Evolutionary conservation across 30 jellyfish, hydroid and myxozoan species (phyloP).

Genomic region (Hydra vulgaris): DNA sequence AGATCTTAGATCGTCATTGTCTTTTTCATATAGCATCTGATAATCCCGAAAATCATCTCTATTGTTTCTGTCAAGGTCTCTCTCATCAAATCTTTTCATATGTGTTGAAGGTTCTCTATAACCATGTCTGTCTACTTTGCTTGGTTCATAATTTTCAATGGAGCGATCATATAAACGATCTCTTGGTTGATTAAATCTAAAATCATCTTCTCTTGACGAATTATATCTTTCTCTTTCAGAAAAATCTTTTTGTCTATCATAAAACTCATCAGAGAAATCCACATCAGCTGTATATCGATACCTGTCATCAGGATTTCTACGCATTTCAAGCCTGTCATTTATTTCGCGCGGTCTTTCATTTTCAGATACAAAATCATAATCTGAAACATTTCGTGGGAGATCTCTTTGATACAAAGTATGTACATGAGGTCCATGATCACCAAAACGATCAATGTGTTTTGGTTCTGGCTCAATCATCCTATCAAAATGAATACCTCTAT

Average conservation of each 20-base stretch:
- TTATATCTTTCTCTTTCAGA: background rate
- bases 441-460: background rate
- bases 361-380: background rate
- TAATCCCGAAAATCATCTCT: constrained; percentile 33
- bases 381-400: background rate
- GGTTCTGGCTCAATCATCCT: background rate
- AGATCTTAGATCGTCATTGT: background rate
- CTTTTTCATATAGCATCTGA: constrained; percentile 24
- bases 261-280: constrained; percentile 1
- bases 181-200: background rate
- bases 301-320: background rate
- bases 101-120: constrained; percentile 21
- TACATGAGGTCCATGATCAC: background rate
- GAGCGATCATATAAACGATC: background rate
- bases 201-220: background rate
- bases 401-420: background rate
- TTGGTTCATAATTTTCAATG: background rate
- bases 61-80: constrained; percentile 26
- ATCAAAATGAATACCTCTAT: background rate
- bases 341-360: constrained; percentile 13
- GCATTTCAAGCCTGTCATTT: background rate
- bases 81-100: constrained; percentile 26
- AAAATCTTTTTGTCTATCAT: background rate
- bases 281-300: background rate
- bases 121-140: background rate